These are phyloP conservation scores for Scaptomyza parva DNA, from an alignment of 2,888 invertebrate species.

Conservation along the genomic window DNA sequence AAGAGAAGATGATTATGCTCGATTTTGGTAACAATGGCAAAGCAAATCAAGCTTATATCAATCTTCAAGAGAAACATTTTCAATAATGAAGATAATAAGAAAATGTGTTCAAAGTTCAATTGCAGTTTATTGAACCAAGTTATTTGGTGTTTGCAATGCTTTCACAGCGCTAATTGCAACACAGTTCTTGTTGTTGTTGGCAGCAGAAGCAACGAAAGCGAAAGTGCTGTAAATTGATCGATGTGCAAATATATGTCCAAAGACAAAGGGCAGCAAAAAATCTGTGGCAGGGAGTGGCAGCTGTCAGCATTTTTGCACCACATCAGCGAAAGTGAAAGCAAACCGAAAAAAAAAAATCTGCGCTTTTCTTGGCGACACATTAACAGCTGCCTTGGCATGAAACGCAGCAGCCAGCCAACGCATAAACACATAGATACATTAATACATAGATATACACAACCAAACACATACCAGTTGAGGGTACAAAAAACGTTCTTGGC, in stretches of 20 bases:
- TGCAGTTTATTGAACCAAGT: slow-evolving; percentile 72
- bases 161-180: slow-evolving; percentile 67
- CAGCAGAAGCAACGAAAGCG: slow-evolving; percentile 28
- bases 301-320: slow-evolving; percentile 22
- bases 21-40: slow-evolving; percentile 37
- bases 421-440: no score
- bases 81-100: slow-evolving; percentile 34
- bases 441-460: slow-evolving; percentile 8
- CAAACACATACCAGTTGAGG: slow-evolving; percentile 18
- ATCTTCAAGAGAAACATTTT: slow-evolving; percentile 40
- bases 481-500: slow-evolving; percentile 43
- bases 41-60: slow-evolving; percentile 66
- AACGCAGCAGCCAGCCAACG: neutral
- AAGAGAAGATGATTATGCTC: slow-evolving; percentile 59
- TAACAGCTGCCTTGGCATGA: slow-evolving; percentile 49
- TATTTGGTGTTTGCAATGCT: slow-evolving; percentile 60
- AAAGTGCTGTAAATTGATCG: slow-evolving; percentile 77
- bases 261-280: slow-evolving; percentile 31
- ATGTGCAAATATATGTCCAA: slow-evolving; percentile 59
- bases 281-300: slow-evolving; percentile 27
- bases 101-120: slow-evolving; percentile 47
- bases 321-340: slow-evolving; percentile 33
- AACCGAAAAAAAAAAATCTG: slow-evolving; percentile 18
- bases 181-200: slow-evolving; percentile 20
- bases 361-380: slow-evolving; percentile 43